Conservation (phyloP, 2,797 vertebrate species). For the Sciaenops ocellatus region DNA sequence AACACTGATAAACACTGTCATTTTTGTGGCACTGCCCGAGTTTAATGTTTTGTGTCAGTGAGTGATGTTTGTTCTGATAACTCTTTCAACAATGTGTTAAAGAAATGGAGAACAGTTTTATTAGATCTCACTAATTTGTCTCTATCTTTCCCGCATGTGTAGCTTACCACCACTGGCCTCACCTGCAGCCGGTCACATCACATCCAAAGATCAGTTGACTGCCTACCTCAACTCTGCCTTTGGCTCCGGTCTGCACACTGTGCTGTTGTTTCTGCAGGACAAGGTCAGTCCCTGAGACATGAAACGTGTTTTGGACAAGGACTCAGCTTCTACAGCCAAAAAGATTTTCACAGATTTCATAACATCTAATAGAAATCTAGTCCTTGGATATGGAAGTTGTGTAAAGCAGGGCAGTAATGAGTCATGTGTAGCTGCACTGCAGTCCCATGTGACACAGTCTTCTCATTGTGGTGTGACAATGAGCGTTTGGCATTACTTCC, state of each 20-base stretch:
- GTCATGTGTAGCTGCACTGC: constrained; percentile 29
- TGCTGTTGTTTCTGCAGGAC: constrained; percentile 92
- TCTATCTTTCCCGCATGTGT: constrained; percentile 45
- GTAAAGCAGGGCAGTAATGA: constrained; percentile 21
- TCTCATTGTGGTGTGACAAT: constrained; percentile 76
- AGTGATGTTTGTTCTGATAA: background rate
- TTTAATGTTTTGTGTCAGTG: too few relatives aligned
- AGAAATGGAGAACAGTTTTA: background rate
- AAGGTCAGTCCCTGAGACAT: constrained; percentile 80
- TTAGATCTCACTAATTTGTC: background rate
- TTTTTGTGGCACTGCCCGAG: too few relatives aligned
- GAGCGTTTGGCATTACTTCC: constrained; percentile 75
- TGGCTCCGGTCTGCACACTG: constrained; percentile 83
- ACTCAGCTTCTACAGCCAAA: background rate
- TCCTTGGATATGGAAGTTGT: constrained; percentile 6
- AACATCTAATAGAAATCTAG: background rate
- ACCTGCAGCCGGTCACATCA: constrained; percentile 87
- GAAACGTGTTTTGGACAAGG: too few relatives aligned
- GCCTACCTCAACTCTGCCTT: constrained; percentile 85
- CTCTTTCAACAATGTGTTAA: background rate
- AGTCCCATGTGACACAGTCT: constrained; percentile 54
- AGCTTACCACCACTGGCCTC: constrained; percentile 78
- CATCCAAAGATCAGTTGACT: constrained; percentile 81
- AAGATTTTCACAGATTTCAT: constrained; percentile 12
- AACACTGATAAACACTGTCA: too few relatives aligned